A percentile compares a stretch with the other conserved stretches of the same genome.
Evolutionary conservation across 2,113 vertebrate species (phyloP).

Genomic region (Actenoides lindsayi): DNA sequence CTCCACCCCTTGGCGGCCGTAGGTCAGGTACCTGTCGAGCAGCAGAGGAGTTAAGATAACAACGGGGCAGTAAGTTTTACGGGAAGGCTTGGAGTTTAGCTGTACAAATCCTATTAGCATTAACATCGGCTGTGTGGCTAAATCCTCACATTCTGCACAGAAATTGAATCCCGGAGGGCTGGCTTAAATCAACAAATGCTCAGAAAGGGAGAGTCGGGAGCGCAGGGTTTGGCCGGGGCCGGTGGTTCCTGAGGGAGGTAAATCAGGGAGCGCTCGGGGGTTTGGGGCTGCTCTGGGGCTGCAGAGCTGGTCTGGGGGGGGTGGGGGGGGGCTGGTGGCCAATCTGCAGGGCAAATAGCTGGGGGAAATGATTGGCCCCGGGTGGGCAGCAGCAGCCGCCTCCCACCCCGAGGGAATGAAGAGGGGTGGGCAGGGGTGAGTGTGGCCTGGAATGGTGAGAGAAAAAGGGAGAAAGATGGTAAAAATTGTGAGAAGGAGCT

Average conservation of each 20-base stretch:
- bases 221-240: fast-evolving
- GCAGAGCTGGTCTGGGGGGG: background rate
- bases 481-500: background rate
- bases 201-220: background rate
- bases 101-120: constrained; percentile 44
- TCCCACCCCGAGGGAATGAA: fast-evolving
- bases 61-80: background rate
- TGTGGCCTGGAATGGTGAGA: background rate
- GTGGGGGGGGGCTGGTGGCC: too few relatives aligned
- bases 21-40: background rate
- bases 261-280: background rate
- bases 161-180: background rate
- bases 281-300: background rate
- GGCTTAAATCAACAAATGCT: constrained; percentile 20
- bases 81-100: background rate
- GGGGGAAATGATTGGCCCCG: fast-evolving
- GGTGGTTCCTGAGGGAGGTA: background rate
- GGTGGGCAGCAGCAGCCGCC: background rate
- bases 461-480: background rate
- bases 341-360: background rate
- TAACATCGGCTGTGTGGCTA: background rate
- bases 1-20: fast-evolving
- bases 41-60: background rate
- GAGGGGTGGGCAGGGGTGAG: background rate
- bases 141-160: constrained; percentile 41